Percentiles rank a stretch among this genome's conserved stretches.
Evolutionary conservation across 2,888 invertebrate species (phyloP).

Genomic region (Rhagophthalmus giganteus): DNA sequence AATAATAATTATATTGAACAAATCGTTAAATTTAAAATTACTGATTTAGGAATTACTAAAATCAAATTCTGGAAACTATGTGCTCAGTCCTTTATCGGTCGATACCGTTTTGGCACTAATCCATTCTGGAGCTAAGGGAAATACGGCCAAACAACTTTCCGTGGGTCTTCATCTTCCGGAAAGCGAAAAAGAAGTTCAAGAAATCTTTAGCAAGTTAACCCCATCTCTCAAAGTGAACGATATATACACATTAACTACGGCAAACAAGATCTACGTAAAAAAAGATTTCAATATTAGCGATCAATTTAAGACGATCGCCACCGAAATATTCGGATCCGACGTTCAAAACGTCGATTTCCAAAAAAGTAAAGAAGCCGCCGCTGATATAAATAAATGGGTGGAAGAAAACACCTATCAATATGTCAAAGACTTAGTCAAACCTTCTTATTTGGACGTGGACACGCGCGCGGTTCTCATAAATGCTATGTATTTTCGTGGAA

Average conservation of each 20-base stretch:
- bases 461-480: slow-evolving; percentile 48
- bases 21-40: not conserved
- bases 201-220: slow-evolving; percentile 30
- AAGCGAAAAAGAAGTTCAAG: slow-evolving; percentile 17
- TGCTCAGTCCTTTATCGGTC: slow-evolving; percentile 48
- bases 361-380: slow-evolving; percentile 33
- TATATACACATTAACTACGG: slow-evolving; percentile 39
- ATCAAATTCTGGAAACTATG: slow-evolving; percentile 38
- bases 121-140: slow-evolving; percentile 45
- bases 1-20: too few relatives aligned
- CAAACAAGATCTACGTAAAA: slow-evolving; percentile 66
- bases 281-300: slow-evolving; percentile 59
- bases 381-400: slow-evolving; percentile 50
- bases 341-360: slow-evolving; percentile 55
- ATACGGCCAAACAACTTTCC: slow-evolving; percentile 41
- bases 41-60: slow-evolving; percentile 10
- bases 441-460: slow-evolving; percentile 34
- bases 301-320: slow-evolving; percentile 61
- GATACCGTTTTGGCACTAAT: slow-evolving; percentile 46
- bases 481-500: slow-evolving; percentile 48
- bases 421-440: slow-evolving; percentile 44
- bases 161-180: slow-evolving; percentile 33
- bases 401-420: slow-evolving; percentile 46
- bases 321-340: slow-evolving; percentile 64
- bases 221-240: slow-evolving; percentile 33